These are phyloP conservation scores for Gallinago paraguaiae DNA, from an alignment of 2,113 vertebrate genomes.

Conservation along the genomic window DNA sequence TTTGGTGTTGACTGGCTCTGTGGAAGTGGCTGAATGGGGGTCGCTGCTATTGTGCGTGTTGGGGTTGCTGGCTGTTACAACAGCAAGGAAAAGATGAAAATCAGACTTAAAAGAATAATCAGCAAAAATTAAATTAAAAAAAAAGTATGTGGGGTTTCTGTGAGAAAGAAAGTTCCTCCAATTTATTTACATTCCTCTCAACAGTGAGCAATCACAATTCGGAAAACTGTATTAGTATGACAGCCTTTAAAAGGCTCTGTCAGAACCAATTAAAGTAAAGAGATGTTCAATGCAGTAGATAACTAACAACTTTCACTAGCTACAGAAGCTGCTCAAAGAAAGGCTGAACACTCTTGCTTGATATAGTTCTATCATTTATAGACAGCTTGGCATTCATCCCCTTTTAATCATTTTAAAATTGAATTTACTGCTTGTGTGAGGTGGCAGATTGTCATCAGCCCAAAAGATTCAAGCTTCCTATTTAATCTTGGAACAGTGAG, in stretches of 20 bases:
- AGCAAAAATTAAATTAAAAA: background rate
- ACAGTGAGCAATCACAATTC: background rate
- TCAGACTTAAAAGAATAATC: background rate
- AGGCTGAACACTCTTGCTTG: background rate
- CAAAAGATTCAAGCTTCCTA: background rate
- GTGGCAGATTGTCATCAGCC: background rate
- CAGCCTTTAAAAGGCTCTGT: background rate
- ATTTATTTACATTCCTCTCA: constrained; percentile 13
- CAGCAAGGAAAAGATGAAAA: background rate
- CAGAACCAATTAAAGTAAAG: background rate
- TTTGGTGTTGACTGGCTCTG: constrained; percentile 98
- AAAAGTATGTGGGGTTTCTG: background rate
- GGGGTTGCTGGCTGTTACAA: constrained; percentile 92
- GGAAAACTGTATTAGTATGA: background rate
- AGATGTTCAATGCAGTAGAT: background rate
- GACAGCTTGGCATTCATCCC: background rate
- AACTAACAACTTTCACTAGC: background rate
- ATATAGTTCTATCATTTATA: background rate
- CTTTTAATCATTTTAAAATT: background rate
- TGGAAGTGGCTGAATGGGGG: constrained; percentile 90
- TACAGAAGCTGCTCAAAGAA: background rate
- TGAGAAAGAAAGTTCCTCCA: background rate
- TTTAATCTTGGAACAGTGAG: background rate
- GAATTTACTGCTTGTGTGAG: background rate
- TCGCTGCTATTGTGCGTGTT: constrained; percentile 95